These are phyloP conservation scores for Iguana delicatissima DNA, from an alignment of 2,797 vertebrate species.

Conservation along the genomic window DNA sequence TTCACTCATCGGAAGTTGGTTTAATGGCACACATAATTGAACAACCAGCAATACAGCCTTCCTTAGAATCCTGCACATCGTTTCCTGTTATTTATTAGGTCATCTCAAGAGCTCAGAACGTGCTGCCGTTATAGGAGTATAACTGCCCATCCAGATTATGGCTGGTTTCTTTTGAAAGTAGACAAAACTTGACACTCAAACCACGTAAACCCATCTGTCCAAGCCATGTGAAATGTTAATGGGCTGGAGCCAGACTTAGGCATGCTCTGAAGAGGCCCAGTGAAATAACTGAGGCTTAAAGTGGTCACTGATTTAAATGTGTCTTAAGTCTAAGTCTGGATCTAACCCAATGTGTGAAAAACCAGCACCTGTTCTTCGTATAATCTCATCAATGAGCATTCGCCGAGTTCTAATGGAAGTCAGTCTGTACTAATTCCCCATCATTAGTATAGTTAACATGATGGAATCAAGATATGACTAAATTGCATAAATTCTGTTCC, in stretches of 20 bases:
- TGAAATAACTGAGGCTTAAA: background rate
- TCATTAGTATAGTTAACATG: conserved; percentile 40
- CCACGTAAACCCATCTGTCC: conserved; percentile 70
- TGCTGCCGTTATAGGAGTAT: background rate
- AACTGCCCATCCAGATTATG: conserved; percentile 50
- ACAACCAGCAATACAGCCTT: conserved; percentile 69
- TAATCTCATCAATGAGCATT: conserved; percentile 60
- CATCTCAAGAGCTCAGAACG: conserved; percentile 61
- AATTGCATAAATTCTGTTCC: conserved; percentile 44
- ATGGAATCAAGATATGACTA: conserved; percentile 32
- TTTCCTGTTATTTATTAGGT: conserved; percentile 10
- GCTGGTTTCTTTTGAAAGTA: conserved; percentile 53
- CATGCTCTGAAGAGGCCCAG: background rate
- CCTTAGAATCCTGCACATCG: conserved; percentile 58
- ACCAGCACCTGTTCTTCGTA: conserved; percentile 73
- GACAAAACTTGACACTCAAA: conserved; percentile 63
- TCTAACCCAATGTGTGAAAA: conserved; percentile 79
- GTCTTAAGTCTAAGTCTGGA: background rate
- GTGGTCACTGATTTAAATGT: background rate
- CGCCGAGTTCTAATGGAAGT: conserved; percentile 65
- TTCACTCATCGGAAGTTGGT: conserved; percentile 74
- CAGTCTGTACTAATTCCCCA: conserved; percentile 63
- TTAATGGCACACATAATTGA: conserved; percentile 77
- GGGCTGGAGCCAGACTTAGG: background rate
- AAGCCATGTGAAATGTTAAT: conserved; percentile 72